A percentile compares a stretch with the other conserved stretches of the same genome.
phyloP scores from a whole-genome alignment of 1,140 invertebrate genomes.

The Atopsyche davidsoni region DNA sequence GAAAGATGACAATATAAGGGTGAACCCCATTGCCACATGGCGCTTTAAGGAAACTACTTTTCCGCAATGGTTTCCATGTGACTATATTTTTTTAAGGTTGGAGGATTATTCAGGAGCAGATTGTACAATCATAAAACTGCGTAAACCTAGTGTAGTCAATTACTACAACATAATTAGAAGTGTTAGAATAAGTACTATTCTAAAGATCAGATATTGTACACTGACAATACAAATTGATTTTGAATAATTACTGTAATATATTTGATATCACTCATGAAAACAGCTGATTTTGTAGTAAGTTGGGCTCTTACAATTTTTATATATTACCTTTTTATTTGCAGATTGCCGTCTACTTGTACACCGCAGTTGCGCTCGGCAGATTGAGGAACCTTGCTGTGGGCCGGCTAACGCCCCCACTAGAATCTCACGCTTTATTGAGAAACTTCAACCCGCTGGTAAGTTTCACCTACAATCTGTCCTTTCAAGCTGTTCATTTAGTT shows the following conservation, averaged over 20 bases:
- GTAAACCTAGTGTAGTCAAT: too few relatives aligned
- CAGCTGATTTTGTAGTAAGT: conserved; percentile 2
- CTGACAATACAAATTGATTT: conserved; percentile 8
- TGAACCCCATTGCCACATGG: too few relatives aligned
- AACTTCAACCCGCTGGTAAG: conserved; percentile 32
- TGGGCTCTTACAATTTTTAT: conserved; percentile 19
- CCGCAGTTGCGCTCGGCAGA: conserved; percentile 70
- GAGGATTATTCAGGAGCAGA: too few relatives aligned
- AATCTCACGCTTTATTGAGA: conserved; percentile 71
- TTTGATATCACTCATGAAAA: background rate
- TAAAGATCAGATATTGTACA: background rate
- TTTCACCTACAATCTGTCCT: too few relatives aligned
- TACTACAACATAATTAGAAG: too few relatives aligned
- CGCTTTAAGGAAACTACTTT: too few relatives aligned
- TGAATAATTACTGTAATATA: background rate
- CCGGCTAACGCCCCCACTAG: conserved; percentile 60
- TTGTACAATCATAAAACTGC: too few relatives aligned
- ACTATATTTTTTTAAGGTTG: too few relatives aligned
- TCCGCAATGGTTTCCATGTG: too few relatives aligned
- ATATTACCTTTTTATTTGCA: conserved; percentile 48
- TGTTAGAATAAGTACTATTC: too few relatives aligned
- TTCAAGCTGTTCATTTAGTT: too few relatives aligned
- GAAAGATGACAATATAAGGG: too few relatives aligned
- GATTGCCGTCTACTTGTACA: conserved; percentile 88
- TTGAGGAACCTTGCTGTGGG: conserved; percentile 82